phyloP scores from a whole-genome alignment of 2,113 vertebrate genomes.

The Mus pahari region DNA sequence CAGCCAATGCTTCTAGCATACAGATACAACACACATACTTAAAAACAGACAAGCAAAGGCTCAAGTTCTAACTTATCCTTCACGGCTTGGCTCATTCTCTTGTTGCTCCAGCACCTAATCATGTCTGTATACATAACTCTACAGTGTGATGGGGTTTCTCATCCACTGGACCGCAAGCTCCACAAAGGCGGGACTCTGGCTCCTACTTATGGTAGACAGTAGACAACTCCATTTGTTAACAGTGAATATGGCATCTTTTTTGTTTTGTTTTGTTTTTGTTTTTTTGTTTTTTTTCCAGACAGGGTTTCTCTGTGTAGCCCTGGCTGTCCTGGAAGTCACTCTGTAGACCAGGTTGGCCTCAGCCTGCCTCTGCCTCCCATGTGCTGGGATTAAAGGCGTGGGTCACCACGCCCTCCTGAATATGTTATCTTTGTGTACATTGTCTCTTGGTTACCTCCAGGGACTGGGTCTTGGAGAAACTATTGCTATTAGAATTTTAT shows the following conservation, averaged over 20 bases:
- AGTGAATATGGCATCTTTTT: neutral
- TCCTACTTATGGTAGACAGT: neutral
- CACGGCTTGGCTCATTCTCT: neutral
- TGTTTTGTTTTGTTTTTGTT: too few species aligned
- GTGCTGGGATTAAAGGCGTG: too few species aligned
- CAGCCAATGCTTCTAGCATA: neutral
- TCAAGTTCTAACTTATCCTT: neutral
- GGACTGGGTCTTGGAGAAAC: neutral
- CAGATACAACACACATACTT: neutral
- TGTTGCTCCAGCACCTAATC: neutral
- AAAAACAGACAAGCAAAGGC: neutral
- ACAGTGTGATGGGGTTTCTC: neutral
- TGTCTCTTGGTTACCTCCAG: neutral
- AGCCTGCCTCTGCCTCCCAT: too few species aligned
- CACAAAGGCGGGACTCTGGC: neutral
- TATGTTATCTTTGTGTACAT: neutral
- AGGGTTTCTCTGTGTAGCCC: too few species aligned
- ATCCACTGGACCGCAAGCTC: neutral
- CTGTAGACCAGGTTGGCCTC: too few species aligned
- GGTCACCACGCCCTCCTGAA: too few species aligned
- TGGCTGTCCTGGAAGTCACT: too few species aligned
- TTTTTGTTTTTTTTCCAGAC: too few species aligned
- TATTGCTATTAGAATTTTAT: neutral
- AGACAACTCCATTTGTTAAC: neutral
- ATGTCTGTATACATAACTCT: neutral